Base-by-base conservation (phyloP, 2,113 vertebrate genomes). In the Scophthalmus maximus region DNA sequence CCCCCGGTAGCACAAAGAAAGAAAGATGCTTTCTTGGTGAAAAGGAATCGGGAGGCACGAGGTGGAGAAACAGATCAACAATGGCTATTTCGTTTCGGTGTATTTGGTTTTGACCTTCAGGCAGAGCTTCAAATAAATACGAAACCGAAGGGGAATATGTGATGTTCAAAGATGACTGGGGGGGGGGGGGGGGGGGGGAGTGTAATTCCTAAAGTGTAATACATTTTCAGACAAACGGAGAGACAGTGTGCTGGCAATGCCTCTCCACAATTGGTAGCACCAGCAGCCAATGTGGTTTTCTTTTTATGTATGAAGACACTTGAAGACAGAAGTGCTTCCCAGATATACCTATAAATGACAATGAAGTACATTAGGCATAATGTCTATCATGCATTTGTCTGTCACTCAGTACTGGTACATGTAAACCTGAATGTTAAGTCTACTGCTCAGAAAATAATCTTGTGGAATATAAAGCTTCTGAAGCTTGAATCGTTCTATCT, bases 41-140 rank as follows among this genome's bases (percentile, higher is more conserved):
- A 91, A 88, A 74, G 87, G 85, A 90, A 81, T 82, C 64, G 79
- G 68, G 75, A 87, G 72, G 89, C 77, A 71, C 59, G 64, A 87
- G 86, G 76, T 88, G 81, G 76, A 86, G 85, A 77, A 87, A 80
- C 75, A 71, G 76, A 78, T 68, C 86, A 83, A 88, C 89, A 89
- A 92, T 89, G 78, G 85, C 70, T 79, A 85, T 85, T 56, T 89
- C 79, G 22, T 83, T 83, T 68, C 75, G 84, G 83, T 84, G 87
- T 78, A 85, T 91, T 87, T 78, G 78, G 81, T 82, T 88, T 83
- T 87, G 86, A 91, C 91, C 91, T 91, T 92, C 90, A 84, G 86
- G 69, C 57, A 38, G 61, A 86, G 82, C 80, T 84, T 88, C 76
- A 82, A 78, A 90, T 89, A 86, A 88, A 90, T 56, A 76, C 71